Base-by-base conservation (phyloP, 2,888 invertebrate genomes). In the Thumatha senex region DNA sequence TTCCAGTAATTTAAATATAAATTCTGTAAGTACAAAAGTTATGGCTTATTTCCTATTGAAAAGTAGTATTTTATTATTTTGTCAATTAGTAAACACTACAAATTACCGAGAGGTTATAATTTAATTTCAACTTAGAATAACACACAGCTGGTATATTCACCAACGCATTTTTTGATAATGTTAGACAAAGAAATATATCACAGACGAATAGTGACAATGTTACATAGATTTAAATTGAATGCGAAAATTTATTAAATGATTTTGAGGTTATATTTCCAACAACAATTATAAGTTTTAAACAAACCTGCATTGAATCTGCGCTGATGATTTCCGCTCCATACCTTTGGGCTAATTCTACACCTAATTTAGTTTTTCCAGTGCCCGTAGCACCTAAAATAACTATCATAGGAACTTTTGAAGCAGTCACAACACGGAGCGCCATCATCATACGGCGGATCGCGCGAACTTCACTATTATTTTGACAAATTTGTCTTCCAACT, bases 271-370 rank as follows among this genome's bases (percentile, higher is more conserved):
- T 63, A 59, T 67, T 56, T 18, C 48, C 40, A 31, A n/a, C 34
- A 36, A 11, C 18, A 10, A 10, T 36, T 8, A 58, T 45, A 53
- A 46, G 2, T 18, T 31, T 29, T n/a, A 2, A 38, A 71, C 76
- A 67, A 78, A 98, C 98, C 95, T 99, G 99, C 98, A 99, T 99
- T 14, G 99, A 98, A 94, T 99, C 99, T 0, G 99, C 98, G 76
- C 98, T 98, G 54, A 99, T 96, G 51, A 99, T 96, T 93, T 99
- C 99, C 24, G 98, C 96, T 63, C 93, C 93, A 83, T 96, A 98
- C 77, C 93, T 94, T 72, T 94, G 93, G 0, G 98, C 98, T 61
- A 99, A 90, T 92, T 98, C 97, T 52, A 99, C 93, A 51, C 98
- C 96, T 66, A 99, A 91, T 87, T 98, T 98, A 0, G 99, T 98